Base-by-base conservation (phyloP, 2,797 vertebrate species). In the Anniella stebbinsi region DNA sequence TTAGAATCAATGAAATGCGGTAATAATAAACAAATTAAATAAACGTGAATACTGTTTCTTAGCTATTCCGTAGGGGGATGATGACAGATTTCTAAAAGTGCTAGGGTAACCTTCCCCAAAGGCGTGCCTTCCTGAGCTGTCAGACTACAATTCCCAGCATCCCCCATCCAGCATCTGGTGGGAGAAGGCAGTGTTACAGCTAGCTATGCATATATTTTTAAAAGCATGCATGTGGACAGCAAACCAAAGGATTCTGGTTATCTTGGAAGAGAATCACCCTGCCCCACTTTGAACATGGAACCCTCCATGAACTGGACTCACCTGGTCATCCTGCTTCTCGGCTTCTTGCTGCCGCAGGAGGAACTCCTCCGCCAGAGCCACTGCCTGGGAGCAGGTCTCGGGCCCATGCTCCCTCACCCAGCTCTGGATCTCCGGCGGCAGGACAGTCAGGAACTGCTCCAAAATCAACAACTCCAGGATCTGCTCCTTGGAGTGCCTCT, bases 401-500 rank as follows among this genome's bases (percentile, higher is more conserved):
- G 95, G 94, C n/a, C 33, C 69, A 45, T 11, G 92, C 6, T 92
- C 91, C 2, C 80, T 91, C 41, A 96, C 88, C 90, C 88, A 86
- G 57, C 18, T 77, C 86, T 92, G 95, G 51, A 96, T 21, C 3
- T 91, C 89, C 11, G 78, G 28, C 0, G 95, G 96, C 28, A 96
- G 91, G 89, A 94, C 90, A 0, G 57, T 90, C 87, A 96, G 91
- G 87, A 96, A 95, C 90, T 96, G 96, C 78, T 96, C 96, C 83
- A 96, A 86, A 51, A 96, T 95, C 85, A 96, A 87, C 80, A 94
- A 63, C 84, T 96, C 96, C 90, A 96, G 81, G 80, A 96, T 96
- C 89, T 96, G 93, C 90, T 96, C 95, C 93, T 95, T 96, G 75
- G 95, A 88, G 25, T 0, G 91, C 60, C 93, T 90, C 60, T 96